Evolutionary conservation across 2,113 vertebrate species (phyloP).

Genomic region (Calidris pygmaea): DNA sequence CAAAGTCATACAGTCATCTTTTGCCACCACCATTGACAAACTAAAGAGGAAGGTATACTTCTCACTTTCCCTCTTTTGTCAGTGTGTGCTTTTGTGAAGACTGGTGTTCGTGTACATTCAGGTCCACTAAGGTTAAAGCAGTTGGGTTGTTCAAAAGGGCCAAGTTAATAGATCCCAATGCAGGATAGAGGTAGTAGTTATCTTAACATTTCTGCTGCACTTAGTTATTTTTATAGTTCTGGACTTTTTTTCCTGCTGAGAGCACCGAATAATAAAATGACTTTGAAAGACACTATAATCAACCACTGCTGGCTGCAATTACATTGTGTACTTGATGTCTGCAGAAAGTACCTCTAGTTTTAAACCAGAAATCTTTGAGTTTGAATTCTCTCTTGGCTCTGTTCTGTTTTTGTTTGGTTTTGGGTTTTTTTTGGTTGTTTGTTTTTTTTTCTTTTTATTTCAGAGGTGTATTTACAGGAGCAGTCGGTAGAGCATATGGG

Average conservation of each 20-base stretch:
- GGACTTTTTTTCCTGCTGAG: conserved; percentile 43
- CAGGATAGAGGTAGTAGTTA: neutral
- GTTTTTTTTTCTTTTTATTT: neutral
- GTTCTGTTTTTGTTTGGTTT: neutral
- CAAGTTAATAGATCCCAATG: neutral
- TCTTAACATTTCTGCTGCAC: conserved; percentile 23
- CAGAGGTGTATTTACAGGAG: conserved; percentile 8
- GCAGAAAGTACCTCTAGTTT: conserved; percentile 39
- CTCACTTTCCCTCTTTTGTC: neutral
- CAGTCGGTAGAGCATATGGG: neutral
- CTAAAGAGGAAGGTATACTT: neutral
- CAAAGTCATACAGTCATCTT: neutral
- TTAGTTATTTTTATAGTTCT: conserved; percentile 49
- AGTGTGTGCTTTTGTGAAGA: neutral
- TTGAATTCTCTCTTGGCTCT: conserved; percentile 17
- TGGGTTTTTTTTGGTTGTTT: neutral
- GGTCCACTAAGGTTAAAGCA: neutral
- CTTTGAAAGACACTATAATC: conserved; percentile 67
- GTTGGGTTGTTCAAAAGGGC: neutral
- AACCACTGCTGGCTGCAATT: conserved; percentile 42
- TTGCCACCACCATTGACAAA: neutral
- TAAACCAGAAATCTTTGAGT: conserved; percentile 6
- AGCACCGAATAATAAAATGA: conserved; percentile 25
- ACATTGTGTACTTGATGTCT: conserved; percentile 44
- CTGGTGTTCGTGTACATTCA: neutral